Conservation (phyloP, 2,113 vertebrate genomes). For the Odobenus rosmarus region DNA sequence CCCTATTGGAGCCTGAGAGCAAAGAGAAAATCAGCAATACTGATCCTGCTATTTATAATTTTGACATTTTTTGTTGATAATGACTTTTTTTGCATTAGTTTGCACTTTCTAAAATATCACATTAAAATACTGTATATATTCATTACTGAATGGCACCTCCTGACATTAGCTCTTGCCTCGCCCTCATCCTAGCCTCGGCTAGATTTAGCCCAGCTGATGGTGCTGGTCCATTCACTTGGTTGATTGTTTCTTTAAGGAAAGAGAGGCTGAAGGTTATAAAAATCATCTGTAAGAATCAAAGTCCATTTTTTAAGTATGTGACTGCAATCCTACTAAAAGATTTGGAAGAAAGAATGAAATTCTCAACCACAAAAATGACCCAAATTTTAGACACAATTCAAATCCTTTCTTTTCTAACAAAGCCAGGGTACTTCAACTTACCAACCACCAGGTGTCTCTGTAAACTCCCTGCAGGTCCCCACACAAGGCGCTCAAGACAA, state of each 20-base stretch:
- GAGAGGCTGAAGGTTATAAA: neutral
- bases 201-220: neutral
- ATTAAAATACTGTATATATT: neutral
- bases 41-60: neutral
- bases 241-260: neutral
- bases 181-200: neutral
- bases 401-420: conserved; percentile 30
- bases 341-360: conserved; percentile 39
- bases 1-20: neutral
- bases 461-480: neutral
- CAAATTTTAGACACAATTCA: conserved; percentile 26
- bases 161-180: neutral
- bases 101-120: neutral
- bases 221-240: neutral
- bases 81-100: neutral
- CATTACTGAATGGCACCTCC: neutral
- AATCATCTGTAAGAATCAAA: neutral
- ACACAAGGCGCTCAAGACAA: neutral
- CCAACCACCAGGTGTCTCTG: conserved; percentile 74
- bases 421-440: neutral
- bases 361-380: neutral
- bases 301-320: neutral
- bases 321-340: neutral
- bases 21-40: neutral
- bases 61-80: conserved; percentile 15